Conservation (phyloP, 2,113 vertebrate genomes). For the Strix aluco region DNA sequence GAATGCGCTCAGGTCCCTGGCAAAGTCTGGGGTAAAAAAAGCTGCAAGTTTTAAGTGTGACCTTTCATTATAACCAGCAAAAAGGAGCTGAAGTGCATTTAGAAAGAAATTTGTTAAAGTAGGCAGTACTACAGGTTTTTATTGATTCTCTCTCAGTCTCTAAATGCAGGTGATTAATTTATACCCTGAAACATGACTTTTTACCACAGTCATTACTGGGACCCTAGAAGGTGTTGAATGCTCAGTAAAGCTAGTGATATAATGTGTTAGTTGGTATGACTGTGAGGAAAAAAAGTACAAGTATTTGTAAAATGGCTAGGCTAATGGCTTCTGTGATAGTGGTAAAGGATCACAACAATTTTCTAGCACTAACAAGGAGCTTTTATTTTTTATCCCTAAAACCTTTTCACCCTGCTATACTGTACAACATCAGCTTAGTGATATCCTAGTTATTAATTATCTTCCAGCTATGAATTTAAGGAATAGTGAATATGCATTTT, state of each 20-base stretch:
- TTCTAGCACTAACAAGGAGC: neutral
- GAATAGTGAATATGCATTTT: neutral
- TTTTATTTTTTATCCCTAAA: neutral
- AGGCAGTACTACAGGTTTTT: neutral
- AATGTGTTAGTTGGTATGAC: neutral
- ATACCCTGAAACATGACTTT: neutral
- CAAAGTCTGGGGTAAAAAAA: neutral
- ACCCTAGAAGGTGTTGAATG: neutral
- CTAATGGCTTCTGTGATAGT: neutral
- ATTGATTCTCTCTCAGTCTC: neutral
- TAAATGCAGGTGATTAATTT: constrained; percentile 24
- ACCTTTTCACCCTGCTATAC: neutral
- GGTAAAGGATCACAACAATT: neutral
- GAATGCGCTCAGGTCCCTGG: neutral
- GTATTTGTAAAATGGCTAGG: neutral
- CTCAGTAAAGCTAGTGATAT: neutral
- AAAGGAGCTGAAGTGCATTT: neutral
- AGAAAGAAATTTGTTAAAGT: neutral
- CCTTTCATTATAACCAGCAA: neutral
- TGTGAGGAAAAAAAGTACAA: neutral
- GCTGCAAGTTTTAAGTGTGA: neutral
- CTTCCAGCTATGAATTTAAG: neutral
- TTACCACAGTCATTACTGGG: neutral
- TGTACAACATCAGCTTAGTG: neutral
- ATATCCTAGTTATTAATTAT: neutral